phyloP scores from a whole-genome alignment of 1,140 invertebrate genomes.

The Drosophila bifasciata region DNA sequence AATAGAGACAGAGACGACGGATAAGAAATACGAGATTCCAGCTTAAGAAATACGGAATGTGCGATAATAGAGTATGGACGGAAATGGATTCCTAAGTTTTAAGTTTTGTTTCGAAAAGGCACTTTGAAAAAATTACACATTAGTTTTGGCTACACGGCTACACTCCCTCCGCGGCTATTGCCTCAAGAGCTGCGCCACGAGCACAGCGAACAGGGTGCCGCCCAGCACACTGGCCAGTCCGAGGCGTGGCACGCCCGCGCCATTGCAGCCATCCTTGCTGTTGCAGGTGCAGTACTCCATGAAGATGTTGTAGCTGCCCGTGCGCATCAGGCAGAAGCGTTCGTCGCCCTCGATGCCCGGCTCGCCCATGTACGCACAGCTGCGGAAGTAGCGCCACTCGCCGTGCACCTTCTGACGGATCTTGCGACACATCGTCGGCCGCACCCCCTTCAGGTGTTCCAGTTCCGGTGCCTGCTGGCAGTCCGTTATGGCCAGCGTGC shows the following conservation, averaged over 20 bases:
- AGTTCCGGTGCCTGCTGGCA: constrained; percentile 89
- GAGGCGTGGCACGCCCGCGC: constrained; percentile 74
- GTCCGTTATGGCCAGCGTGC: constrained; percentile 93
- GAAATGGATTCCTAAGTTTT: constrained; percentile 46
- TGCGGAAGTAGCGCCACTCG: constrained; percentile 94
- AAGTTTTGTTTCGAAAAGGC: constrained; percentile 56
- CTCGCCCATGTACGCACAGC: constrained; percentile 95
- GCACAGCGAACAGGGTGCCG: constrained; percentile 98
- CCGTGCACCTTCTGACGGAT: constrained; percentile 96
- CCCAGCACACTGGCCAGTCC: constrained; percentile 91
- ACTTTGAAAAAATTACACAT: constrained; percentile 45
- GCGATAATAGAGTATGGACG: constrained; percentile 42
- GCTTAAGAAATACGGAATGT: constrained; percentile 31
- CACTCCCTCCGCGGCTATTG: constrained; percentile 28
- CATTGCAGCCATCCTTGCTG: constrained; percentile 95
- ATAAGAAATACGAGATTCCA: constrained; percentile 25
- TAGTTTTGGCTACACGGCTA: constrained; percentile 4
- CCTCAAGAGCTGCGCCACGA: constrained; percentile 87
- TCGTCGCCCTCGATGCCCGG: constrained; percentile 95
- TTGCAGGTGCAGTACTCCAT: constrained; percentile 97
- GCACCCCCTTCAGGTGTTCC: constrained; percentile 88
- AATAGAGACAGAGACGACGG: not conserved
- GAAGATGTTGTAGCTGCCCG: constrained; percentile 96
- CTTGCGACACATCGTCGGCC: constrained; percentile 95
- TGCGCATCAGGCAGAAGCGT: constrained; percentile 94